Evolutionary conservation across 2,797 vertebrate species (phyloP).

Genomic region (Tinamus major): DNA sequence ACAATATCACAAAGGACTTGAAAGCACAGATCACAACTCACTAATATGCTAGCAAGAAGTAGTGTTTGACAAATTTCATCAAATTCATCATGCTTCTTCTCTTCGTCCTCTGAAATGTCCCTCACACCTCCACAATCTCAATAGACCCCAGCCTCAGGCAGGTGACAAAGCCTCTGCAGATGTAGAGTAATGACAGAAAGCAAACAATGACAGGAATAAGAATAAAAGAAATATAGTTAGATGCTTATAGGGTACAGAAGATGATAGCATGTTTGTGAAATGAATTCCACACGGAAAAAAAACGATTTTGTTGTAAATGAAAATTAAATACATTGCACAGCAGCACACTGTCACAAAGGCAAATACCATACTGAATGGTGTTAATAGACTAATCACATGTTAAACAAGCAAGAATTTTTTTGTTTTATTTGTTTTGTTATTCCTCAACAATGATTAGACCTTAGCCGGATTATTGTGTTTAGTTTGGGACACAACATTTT

Average conservation of each 20-base stretch:
- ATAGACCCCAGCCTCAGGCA: not conserved
- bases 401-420: constrained; percentile 67
- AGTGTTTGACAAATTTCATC: not conserved
- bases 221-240: not conserved
- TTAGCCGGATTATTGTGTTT: constrained; percentile 25
- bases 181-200: not conserved
- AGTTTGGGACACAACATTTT: not conserved
- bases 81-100: not conserved
- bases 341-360: constrained; percentile 35
- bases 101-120: not conserved
- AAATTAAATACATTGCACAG: constrained; percentile 61
- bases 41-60: not conserved
- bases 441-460: constrained; percentile 22
- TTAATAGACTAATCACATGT: constrained; percentile 49
- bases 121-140: not conserved
- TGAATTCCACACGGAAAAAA: not conserved
- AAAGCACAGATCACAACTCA: not conserved
- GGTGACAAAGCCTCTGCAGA: not conserved
- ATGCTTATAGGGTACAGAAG: not conserved
- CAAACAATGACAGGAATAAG: not conserved
- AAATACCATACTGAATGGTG: constrained; percentile 53
- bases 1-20: not conserved
- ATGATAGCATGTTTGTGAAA: not conserved
- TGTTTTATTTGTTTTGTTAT: constrained; percentile 50
- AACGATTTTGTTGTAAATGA: not conserved